These are phyloP conservation scores for Stomorhina lunata DNA, from an alignment of 2,888 invertebrate species.

Conservation along the genomic window DNA sequence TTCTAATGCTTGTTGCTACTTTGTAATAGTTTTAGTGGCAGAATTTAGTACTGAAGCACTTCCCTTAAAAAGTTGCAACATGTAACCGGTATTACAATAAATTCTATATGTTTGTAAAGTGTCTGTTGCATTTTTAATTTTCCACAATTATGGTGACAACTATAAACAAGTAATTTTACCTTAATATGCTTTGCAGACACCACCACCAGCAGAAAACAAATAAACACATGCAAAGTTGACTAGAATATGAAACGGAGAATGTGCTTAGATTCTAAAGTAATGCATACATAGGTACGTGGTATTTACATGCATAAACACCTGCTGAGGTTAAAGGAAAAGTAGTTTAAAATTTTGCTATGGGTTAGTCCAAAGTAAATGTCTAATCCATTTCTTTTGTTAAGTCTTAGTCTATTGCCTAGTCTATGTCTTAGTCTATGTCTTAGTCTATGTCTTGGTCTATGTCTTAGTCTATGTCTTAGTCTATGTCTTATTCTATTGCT, in stretches of 20 bases:
- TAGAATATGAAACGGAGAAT: no score
- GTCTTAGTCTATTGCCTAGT: no score
- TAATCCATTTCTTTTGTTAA: no score
- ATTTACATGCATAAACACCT: constrained; percentile 3
- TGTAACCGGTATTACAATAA: not conserved
- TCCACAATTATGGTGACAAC: constrained; percentile 44
- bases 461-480: no score
- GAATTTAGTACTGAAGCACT: not conserved
- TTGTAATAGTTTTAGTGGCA: not conserved
- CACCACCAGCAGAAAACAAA: not conserved
- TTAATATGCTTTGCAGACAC: constrained; percentile 15
- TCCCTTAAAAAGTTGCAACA: not conserved
- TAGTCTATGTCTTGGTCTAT: no score
- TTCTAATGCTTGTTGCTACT: no score
- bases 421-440: no score
- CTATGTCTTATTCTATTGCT: no score
- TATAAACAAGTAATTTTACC: constrained; percentile 57
- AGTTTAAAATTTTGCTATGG: no score
- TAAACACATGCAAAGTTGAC: not conserved
- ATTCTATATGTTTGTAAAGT: not conserved
- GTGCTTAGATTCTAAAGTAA: no score
- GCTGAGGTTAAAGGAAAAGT: no score
- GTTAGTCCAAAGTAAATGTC: no score
- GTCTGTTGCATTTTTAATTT: constrained; percentile 46
- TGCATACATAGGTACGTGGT: not conserved